A percentile compares a stretch with the other conserved stretches of the same genome.
Conservation (phyloP, 2,888 invertebrate genomes). For the Nomada fabriciana region DNA sequence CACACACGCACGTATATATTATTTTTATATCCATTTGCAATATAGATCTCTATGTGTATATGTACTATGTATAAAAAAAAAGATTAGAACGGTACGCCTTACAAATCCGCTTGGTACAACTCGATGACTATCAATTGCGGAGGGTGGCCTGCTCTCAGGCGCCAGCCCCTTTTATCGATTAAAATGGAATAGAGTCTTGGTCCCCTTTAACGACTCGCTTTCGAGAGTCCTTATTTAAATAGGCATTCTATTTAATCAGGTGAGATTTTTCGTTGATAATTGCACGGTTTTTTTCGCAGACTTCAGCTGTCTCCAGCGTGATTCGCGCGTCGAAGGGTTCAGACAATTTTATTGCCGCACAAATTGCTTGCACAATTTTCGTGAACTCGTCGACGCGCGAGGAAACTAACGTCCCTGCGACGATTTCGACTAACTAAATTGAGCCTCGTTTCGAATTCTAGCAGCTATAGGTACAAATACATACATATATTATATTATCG, state of each 20-base stretch:
- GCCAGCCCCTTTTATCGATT: slow-evolving; percentile 14
- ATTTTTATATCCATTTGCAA: slow-evolving; percentile 42
- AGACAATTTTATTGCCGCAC: no score
- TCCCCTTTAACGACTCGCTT: background rate
- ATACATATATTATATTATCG: slow-evolving; percentile 40
- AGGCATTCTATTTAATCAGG: background rate
- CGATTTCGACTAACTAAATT: slow-evolving; percentile 78
- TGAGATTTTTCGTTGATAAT: slow-evolving; percentile 23
- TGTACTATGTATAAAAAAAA: slow-evolving; percentile 46
- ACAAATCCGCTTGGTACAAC: slow-evolving; percentile 48
- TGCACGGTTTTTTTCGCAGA: slow-evolving; percentile 21
- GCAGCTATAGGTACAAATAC: slow-evolving; percentile 55
- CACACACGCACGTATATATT: slow-evolving; percentile 37
- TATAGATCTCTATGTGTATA: slow-evolving; percentile 37
- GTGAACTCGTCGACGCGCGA: slow-evolving; percentile 32
- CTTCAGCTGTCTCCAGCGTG: slow-evolving; percentile 25
- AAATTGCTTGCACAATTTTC: background rate
- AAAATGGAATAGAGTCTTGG: slow-evolving; percentile 16
- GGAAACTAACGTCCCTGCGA: slow-evolving; percentile 14
- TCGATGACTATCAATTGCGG: slow-evolving; percentile 63
- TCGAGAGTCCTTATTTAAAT: no score
- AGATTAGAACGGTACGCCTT: slow-evolving; percentile 55
- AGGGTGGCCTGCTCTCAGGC: slow-evolving; percentile 27
- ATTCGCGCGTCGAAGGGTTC: slow-evolving; percentile 18
- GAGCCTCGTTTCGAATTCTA: slow-evolving; percentile 81